These are phyloP conservation scores for Leptestheria dahalacensis DNA, from an alignment of 1,140 invertebrate genomes.

Conservation along the genomic window DNA sequence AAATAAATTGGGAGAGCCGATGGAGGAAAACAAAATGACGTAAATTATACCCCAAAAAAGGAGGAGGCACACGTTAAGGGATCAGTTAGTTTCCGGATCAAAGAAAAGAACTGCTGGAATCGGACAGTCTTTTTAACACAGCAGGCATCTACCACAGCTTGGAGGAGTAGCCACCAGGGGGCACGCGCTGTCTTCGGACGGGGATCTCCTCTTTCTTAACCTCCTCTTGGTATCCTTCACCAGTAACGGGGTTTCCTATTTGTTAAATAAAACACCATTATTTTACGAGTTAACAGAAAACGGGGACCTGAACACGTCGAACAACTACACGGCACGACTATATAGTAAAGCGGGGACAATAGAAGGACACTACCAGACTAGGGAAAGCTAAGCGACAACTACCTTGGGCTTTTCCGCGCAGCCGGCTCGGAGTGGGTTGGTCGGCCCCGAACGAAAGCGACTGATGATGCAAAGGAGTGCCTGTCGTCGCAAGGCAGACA, in stretches of 20 bases:
- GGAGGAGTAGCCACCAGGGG: constrained; percentile 10
- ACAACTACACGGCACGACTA: no score
- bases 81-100: background rate
- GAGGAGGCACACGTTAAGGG: constrained; percentile 1
- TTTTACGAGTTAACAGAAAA: no score
- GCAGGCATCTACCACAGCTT: constrained; percentile 14
- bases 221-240: constrained; percentile 12
- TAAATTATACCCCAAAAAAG: background rate
- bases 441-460: background rate
- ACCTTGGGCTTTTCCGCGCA: background rate
- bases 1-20: background rate
- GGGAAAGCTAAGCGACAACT: background rate
- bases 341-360: no score
- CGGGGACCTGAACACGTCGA: background rate
- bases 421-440: background rate
- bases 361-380: background rate
- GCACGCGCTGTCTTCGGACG: constrained; percentile 5
- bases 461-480: background rate
- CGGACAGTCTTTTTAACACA: background rate
- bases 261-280: background rate
- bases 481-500: background rate
- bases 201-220: constrained; percentile 9
- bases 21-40: background rate
- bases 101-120: background rate
- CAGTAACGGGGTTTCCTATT: constrained; percentile 13